phyloP scores from a whole-genome alignment of 2,113 vertebrate species.

The Dasyurus viverrinus region DNA sequence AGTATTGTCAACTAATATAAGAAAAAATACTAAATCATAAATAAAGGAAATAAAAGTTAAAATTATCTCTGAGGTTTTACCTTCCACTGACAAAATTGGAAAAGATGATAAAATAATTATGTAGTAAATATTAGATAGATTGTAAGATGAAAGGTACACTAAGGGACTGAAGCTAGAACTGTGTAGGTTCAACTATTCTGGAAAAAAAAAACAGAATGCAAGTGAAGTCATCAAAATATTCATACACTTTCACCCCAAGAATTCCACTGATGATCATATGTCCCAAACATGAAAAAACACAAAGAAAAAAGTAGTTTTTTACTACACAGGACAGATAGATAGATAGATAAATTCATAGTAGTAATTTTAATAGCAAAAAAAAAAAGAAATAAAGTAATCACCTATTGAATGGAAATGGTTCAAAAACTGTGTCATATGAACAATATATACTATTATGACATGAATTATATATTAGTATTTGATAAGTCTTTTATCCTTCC shows the following conservation, averaged over 20 bases:
- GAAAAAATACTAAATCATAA: neutral
- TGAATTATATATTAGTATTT: neutral
- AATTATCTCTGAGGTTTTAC: neutral
- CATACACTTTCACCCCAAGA: neutral
- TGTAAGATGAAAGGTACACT: neutral
- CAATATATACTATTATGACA: neutral
- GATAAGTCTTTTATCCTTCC: neutral
- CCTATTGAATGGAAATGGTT: neutral
- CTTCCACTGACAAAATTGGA: neutral
- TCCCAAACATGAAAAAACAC: neutral
- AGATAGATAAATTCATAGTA: neutral
- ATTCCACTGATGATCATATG: neutral
- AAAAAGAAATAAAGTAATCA: neutral
- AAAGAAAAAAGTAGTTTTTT: too few relatives aligned
- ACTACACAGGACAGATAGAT: too few relatives aligned
- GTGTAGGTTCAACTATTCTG: neutral
- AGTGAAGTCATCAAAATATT: neutral
- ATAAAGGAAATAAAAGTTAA: neutral
- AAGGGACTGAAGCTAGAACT: too few relatives aligned
- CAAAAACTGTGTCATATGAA: neutral
- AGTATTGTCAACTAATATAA: neutral
- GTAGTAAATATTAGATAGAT: neutral
- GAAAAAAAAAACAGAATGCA: neutral
- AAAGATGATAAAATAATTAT: neutral
- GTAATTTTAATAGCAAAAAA: neutral